Base-by-base conservation (phyloP, 2,797 vertebrate species). In the Mustela erminea region DNA sequence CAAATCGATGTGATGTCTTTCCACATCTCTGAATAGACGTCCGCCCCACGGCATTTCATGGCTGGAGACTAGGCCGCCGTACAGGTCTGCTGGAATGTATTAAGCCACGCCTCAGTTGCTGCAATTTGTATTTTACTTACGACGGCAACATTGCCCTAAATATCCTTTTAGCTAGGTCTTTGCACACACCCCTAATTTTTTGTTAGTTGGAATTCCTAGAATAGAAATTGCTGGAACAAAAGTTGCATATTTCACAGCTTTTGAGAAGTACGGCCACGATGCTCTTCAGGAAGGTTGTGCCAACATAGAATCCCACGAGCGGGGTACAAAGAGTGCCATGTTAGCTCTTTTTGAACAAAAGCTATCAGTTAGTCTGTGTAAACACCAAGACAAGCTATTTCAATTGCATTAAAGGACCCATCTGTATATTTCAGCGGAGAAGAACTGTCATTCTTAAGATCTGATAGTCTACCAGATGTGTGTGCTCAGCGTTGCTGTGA, bases 201-300 rank as follows among this genome's bases (percentile, higher is more conserved):
- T 43, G 75, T 83, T 95, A 32, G 70, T 89, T 95, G 93, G 90
- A 95, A 93, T 93, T 95, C 93, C 87, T 82, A 66, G 66, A 58
- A 52, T 74, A 94, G 70, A 91, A 93, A 68, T 78, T 41, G 66
- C 93, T 93, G 35, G 83, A 82, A 96, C 29, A 64, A 92, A 96
- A 90, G 87, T 41, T 54, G 74, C 81, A 29, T 54, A 85, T 78
- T 84, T 87, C 78, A 60, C 7, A 72, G 87, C 78, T 74, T 95
- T 96, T 95, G 83, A 77, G 85, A 84, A 68, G 62, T 77, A 54
- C 11, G 4, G 18, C 52, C 68, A 27, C 1, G 1, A 54, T 27
- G 32, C 52, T 92, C 70, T 82, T 70, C 54, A 38, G 92, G 90
- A 87, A 77, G 87, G 29, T 32, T 38, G 41, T n/a, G 18, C 32